These are phyloP conservation scores for Sarcophaga carnaria DNA, from an alignment of 2,888 invertebrate genomes.

Conservation along the genomic window DNA sequence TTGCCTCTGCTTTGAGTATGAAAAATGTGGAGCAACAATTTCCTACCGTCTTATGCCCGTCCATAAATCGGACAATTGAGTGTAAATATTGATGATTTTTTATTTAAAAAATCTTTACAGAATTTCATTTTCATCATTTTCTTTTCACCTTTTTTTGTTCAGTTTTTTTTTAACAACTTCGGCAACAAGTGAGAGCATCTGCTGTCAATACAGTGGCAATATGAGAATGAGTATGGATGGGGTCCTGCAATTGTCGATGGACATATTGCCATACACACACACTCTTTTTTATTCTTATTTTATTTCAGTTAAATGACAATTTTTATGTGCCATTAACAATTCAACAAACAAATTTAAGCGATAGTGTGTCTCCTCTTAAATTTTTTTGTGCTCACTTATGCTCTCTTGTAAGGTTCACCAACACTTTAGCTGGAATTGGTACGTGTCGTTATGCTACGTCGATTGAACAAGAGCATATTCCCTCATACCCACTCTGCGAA, in stretches of 20 bases:
- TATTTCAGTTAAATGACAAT: constrained; percentile 57
- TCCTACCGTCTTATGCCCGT: constrained; percentile 58
- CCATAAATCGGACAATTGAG: constrained; percentile 76
- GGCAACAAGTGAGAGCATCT: neutral
- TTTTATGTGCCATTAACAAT: constrained; percentile 33
- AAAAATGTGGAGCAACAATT: constrained; percentile 47
- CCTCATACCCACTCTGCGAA: too few species aligned
- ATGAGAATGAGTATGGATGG: constrained; percentile 13
- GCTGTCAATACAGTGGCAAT: neutral
- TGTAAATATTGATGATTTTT: constrained; percentile 76
- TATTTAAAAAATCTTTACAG: constrained; percentile 62
- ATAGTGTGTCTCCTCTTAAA: neutral
- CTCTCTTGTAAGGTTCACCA: neutral
- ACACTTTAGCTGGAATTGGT: constrained; percentile 17
- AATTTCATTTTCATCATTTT: constrained; percentile 44
- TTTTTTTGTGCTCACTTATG: neutral
- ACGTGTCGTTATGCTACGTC: constrained; percentile 14
- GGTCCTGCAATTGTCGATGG: neutral
- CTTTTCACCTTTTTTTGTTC: constrained; percentile 71
- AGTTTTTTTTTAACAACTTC: neutral
- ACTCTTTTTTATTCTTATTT: neutral
- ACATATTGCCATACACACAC: neutral
- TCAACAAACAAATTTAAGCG: constrained; percentile 19
- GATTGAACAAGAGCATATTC: constrained; percentile 2
- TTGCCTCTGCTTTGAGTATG: neutral